Percentiles rank a stretch among this genome's conserved stretches.
These are phyloP conservation scores for Ophonus ardosiacus DNA, from an alignment of 2,888 invertebrate genomes.

Conservation along the genomic window DNA sequence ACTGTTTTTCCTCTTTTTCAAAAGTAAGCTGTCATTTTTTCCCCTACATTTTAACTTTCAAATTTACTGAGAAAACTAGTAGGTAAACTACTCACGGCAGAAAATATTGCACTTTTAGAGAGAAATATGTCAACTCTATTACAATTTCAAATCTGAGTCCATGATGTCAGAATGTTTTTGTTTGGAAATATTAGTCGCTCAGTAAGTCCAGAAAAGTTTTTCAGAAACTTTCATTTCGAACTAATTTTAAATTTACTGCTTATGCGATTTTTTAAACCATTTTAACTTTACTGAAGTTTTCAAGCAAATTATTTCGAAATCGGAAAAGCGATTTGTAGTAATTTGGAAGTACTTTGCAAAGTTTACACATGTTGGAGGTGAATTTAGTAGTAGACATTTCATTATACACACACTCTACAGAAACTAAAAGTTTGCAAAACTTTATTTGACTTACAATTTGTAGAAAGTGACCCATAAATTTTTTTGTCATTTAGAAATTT, in stretches of 20 bases:
- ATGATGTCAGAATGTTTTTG: not conserved
- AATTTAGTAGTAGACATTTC: not conserved
- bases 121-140: not conserved
- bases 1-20: not conserved
- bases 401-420: not conserved
- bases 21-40: not conserved
- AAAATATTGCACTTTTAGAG: not conserved
- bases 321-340: constrained; percentile 17
- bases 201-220: constrained; percentile 1
- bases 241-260: constrained; percentile 37
- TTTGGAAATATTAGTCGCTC: not conserved
- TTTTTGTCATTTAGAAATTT: too few species aligned
- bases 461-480: too few species aligned
- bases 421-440: too few species aligned
- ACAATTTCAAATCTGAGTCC: constrained; percentile 20
- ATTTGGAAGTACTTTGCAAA: constrained; percentile 14
- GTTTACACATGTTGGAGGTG: not conserved
- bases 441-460: too few species aligned
- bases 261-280: constrained; percentile 26
- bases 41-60: not conserved
- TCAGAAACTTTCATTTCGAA: constrained; percentile 6
- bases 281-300: constrained; percentile 13
- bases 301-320: constrained; percentile 23
- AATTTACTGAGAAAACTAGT: not conserved
- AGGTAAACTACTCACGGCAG: not conserved